Base-by-base conservation (phyloP, 2,113 vertebrate genomes). In the Cnemophilus loriae region DNA sequence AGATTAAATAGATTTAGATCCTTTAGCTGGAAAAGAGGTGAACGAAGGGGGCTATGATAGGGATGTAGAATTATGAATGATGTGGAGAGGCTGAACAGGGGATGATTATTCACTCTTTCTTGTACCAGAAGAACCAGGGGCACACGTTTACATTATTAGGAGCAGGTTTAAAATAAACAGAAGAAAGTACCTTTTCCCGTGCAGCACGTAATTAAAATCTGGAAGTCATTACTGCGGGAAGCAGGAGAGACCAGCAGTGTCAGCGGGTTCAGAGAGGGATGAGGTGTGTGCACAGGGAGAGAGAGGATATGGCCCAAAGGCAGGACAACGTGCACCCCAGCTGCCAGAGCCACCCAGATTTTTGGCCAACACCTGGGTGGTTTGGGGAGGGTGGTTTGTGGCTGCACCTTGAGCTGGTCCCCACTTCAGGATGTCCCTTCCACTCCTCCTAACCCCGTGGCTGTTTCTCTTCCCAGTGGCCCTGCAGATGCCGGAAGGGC, bases 401-500 rank as follows among this genome's bases (percentile, higher is more conserved):
- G 22, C 53, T 69, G 71, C 49, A 3, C 1, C 39, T 75, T 1
- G 3, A 65, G 61, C 20, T 75, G 19, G 11, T 77, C 19, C 39
- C 17, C 0, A 2, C 27, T 70, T 71, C 0, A 12, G 35, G 56
- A 27, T 1, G 1, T 79, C 50, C 50, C 30, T 21, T 50, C 32
- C 46, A 46, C 41, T 33, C 28, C 18, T 53, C 69, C 35, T 97
- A 80, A 97, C 59, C 33, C n/a, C 0, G 3, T 63, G 75, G 84
- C 32, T 71, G 33, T 97, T 78, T 93, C 33, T 96, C 76, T 97
- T 92, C 94, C 46, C 97, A 99, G 99, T 99, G 97, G 99, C 99
- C 63, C 96, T 99, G 95, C 99, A 99, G 98, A 99, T 99, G 98
- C 99, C 99, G 0, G 99, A 99, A 94, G 99, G 99, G 50, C 99